Evolutionary conservation across 2,113 vertebrate species (phyloP).

Genomic region (Mellivora capensis): DNA sequence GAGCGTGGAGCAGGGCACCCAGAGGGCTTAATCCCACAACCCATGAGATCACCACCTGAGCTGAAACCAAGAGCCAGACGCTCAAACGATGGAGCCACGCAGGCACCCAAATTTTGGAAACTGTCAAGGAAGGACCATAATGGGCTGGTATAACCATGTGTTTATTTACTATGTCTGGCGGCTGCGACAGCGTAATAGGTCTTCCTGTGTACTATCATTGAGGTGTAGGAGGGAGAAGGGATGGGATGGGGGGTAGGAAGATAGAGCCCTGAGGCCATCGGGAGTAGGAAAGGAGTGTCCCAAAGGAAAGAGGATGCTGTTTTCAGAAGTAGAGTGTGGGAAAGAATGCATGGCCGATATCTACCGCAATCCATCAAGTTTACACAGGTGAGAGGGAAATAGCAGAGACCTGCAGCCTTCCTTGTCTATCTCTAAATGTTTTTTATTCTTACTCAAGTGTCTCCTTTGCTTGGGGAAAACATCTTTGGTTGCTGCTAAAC

Average conservation of each 20-base stretch:
- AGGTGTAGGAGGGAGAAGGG: background rate
- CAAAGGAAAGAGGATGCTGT: background rate
- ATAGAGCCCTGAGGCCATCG: background rate
- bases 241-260: background rate
- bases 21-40: background rate
- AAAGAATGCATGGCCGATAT: background rate
- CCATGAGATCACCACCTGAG: background rate
- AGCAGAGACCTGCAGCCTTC: background rate
- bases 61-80: background rate
- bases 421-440: background rate
- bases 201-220: background rate
- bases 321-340: background rate
- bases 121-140: background rate
- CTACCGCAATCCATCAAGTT: background rate
- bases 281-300: background rate
- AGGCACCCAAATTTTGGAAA: background rate
- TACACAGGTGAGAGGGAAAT: background rate
- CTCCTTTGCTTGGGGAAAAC: slow-evolving; percentile 31
- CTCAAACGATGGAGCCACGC: background rate
- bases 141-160: background rate
- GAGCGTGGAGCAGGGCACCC: background rate
- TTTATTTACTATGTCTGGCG: background rate
- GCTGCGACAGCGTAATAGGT: background rate
- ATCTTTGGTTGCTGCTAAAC: slow-evolving; percentile 32
- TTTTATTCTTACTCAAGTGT: background rate